These are phyloP conservation scores for Monopis laevigella DNA, from an alignment of 2,888 invertebrate species.

Conservation along the genomic window DNA sequence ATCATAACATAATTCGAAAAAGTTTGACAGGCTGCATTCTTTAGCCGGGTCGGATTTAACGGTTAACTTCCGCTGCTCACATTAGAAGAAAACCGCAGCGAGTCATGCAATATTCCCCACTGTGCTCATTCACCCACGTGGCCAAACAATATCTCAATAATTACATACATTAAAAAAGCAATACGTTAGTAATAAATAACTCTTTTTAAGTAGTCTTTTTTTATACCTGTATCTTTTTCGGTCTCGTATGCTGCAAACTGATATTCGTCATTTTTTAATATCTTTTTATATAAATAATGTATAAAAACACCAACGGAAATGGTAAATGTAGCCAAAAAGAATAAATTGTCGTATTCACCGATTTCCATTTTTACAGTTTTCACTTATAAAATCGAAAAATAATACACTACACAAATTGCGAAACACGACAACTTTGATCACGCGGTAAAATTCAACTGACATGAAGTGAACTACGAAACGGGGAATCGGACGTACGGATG, in stretches of 20 bases:
- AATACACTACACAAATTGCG: constrained; percentile 24
- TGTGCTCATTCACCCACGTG: not conserved
- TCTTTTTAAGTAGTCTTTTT: not conserved
- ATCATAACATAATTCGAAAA: constrained; percentile 6
- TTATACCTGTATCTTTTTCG: constrained; percentile 44
- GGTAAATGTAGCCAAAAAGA: constrained; percentile 37
- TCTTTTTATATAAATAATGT: constrained; percentile 46
- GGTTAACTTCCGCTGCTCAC: constrained; percentile 5
- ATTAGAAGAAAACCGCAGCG: not conserved
- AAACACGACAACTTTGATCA: constrained; percentile 37
- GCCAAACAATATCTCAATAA: too few relatives aligned
- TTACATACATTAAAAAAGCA: not conserved
- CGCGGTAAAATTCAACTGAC: constrained; percentile 34
- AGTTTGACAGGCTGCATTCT: constrained; percentile 8
- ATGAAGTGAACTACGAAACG: too few relatives aligned
- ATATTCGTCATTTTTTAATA: constrained; percentile 43
- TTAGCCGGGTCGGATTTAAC: constrained; percentile 2
- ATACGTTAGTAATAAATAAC: too few relatives aligned
- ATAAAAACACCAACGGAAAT: constrained; percentile 40
- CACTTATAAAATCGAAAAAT: constrained; percentile 33
- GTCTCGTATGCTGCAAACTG: constrained; percentile 28
- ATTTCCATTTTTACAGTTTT: constrained; percentile 53
- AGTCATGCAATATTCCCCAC: not conserved
- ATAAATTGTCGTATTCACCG: constrained; percentile 38
- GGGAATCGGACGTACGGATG: too few relatives aligned